Percentiles rank a stretch among this genome's conserved stretches.
Evolutionary conservation across 2,888 invertebrate species (phyloP).

Genomic region (Tyria jacobaeae): DNA sequence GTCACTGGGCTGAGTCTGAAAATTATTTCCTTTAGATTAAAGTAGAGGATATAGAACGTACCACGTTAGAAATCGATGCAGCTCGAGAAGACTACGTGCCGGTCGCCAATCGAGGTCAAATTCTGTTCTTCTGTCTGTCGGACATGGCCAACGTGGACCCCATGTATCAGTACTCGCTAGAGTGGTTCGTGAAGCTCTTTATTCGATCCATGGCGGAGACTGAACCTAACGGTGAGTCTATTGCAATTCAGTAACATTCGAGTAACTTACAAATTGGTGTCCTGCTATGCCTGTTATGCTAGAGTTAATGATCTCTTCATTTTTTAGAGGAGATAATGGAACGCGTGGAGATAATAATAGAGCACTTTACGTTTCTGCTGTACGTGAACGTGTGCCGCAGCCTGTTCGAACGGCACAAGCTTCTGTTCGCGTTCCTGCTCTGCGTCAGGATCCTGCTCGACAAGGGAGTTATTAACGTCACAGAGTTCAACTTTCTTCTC

Average conservation of each 20-base stretch:
- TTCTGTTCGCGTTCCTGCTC: conserved; percentile 93
- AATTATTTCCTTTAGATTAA: conserved; percentile 82
- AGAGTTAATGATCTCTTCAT: neutral
- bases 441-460: conserved; percentile 90
- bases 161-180: conserved; percentile 98
- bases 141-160: conserved; percentile 96
- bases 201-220: conserved; percentile 90
- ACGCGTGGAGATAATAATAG: conserved; percentile 92
- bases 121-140: conserved; percentile 94
- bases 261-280: too few species aligned
- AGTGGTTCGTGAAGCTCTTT: conserved; percentile 96
- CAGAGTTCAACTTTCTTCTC: conserved; percentile 92
- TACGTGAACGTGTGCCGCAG: conserved; percentile 96
- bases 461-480: conserved; percentile 84
- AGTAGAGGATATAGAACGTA: conserved; percentile 93
- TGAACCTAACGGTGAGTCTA: conserved; percentile 86
- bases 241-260: neutral
- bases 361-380: conserved; percentile 93
- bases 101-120: conserved; percentile 94
- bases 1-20: too few species aligned
- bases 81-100: conserved; percentile 94
- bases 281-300: too few species aligned
- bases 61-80: conserved; percentile 93
- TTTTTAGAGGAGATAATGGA: conserved; percentile 89
- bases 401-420: conserved; percentile 95